Evolutionary conservation across 2,797 vertebrate species (phyloP).

Genomic region (Graptemys geographica): DNA sequence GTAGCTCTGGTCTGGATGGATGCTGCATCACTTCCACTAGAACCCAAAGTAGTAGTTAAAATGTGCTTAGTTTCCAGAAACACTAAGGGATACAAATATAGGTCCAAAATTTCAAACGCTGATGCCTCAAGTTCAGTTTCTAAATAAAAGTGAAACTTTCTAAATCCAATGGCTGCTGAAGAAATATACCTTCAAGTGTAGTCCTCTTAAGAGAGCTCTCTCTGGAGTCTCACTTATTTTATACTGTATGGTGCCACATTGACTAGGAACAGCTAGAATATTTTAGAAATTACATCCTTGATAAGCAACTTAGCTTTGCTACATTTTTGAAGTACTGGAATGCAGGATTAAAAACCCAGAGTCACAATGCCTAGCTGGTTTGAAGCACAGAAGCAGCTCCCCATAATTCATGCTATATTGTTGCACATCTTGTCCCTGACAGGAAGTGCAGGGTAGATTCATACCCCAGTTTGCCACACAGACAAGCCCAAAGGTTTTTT

Average conservation of each 20-base stretch:
- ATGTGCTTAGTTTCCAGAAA: background rate
- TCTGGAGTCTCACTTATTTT: background rate
- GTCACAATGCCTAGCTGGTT: background rate
- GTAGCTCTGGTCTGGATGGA: slow-evolving; percentile 92
- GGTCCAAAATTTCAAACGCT: background rate
- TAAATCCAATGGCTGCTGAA: background rate
- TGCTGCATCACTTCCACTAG: slow-evolving; percentile 94
- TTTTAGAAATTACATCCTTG: background rate
- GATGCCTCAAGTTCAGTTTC: background rate
- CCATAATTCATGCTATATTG: background rate
- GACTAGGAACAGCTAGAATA: background rate
- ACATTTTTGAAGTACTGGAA: background rate
- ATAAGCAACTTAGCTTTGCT: background rate
- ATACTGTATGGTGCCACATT: background rate
- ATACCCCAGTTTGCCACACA: background rate
- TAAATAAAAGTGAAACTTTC: background rate
- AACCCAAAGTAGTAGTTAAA: background rate
- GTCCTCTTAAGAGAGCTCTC: background rate
- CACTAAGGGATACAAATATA: background rate
- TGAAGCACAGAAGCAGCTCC: background rate
- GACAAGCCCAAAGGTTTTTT: background rate
- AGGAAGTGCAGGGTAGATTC: too few species aligned
- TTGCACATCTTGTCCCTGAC: background rate
- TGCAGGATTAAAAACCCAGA: rapidly evolving
- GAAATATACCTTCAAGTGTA: background rate